Evolutionary conservation across 2,888 invertebrate species (phyloP).

Genomic region (Andrena chrysosceles): DNA sequence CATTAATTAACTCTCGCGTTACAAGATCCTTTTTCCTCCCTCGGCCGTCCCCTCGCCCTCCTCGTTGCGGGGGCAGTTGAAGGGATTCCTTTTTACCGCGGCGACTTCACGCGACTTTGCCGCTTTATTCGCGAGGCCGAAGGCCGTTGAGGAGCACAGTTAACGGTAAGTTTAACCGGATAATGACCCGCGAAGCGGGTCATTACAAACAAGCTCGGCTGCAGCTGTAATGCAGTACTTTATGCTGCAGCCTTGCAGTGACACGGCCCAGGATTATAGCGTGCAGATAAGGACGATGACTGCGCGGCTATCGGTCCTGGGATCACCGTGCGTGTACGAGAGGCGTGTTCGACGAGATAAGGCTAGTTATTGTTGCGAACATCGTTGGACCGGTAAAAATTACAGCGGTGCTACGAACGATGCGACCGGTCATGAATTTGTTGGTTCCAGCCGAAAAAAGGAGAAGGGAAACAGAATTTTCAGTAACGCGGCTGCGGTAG

Average conservation of each 20-base stretch:
- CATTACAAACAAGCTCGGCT: constrained; percentile 47
- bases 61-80: not conserved
- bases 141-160: constrained; percentile 35
- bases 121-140: constrained; percentile 26
- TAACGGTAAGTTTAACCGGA: constrained; percentile 68
- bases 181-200: constrained; percentile 68
- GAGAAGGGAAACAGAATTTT: not conserved
- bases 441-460: not conserved
- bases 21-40: constrained; percentile 30
- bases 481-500: too few species aligned
- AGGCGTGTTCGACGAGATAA: constrained; percentile 43
- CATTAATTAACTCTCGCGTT: constrained; percentile 46
- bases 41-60: not conserved
- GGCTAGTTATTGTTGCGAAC: constrained; percentile 27
- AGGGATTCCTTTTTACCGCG: constrained; percentile 15
- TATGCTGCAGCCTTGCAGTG: constrained; percentile 63
- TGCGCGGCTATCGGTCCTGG: constrained; percentile 57
- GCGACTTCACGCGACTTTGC: constrained; percentile 23
- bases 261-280: constrained; percentile 64
- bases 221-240: constrained; percentile 61
- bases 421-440: not conserved
- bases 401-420: not conserved
- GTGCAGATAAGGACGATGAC: constrained; percentile 68
- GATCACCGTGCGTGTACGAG: constrained; percentile 45
- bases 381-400: constrained; percentile 43